A percentile compares a stretch with the other conserved stretches of the same genome.
Conservation (phyloP, 2,113 vertebrate genomes). For the Fukomys damarensis region DNA sequence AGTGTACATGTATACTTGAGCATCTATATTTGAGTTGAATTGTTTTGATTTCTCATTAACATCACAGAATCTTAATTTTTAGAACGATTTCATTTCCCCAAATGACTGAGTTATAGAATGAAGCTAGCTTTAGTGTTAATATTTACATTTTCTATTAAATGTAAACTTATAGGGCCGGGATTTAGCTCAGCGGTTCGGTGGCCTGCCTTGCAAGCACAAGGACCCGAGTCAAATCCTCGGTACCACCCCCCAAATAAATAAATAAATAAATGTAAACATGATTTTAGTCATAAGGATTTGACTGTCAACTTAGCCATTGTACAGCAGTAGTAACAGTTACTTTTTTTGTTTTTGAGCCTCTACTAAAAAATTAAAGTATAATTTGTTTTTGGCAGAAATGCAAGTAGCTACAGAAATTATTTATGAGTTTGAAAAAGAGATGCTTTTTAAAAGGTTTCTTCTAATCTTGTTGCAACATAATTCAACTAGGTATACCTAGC, state of each 20-base stretch:
- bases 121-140: not conserved
- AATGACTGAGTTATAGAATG: not conserved
- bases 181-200: too few relatives aligned
- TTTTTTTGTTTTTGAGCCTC: conserved; percentile 15
- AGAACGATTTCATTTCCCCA: not conserved
- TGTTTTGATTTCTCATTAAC: not conserved
- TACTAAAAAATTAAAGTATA: not conserved
- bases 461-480: not conserved
- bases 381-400: conserved; percentile 51
- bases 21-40: not conserved
- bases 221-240: too few relatives aligned
- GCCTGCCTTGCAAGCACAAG: too few relatives aligned
- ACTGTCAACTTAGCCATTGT: not conserved
- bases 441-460: not conserved
- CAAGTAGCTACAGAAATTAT: not conserved
- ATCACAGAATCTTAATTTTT: not conserved
- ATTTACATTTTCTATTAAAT: conserved; percentile 41
- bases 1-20: not conserved
- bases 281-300: not conserved
- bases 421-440: conserved; percentile 1
- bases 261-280: too few relatives aligned
- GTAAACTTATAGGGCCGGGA: not conserved
- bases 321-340: not conserved
- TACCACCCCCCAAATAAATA: too few relatives aligned
- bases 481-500: not conserved